A percentile compares a stretch with the other conserved stretches of the same genome.
Conservation (phyloP, 2,113 vertebrate species). For the Columba janthina region DNA sequence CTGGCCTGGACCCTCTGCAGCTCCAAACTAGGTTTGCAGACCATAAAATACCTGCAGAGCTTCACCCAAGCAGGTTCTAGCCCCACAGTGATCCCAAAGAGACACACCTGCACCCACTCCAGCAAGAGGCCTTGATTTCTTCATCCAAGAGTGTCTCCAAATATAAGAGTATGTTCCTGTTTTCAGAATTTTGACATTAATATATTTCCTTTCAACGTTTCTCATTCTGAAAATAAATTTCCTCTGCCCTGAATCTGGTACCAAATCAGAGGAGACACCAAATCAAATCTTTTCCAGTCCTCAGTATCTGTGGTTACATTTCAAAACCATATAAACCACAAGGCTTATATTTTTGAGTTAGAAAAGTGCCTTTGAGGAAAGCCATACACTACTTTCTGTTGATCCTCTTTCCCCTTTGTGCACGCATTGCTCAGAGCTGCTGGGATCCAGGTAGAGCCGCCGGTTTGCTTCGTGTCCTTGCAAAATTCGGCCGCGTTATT, state of each 20-base stretch:
- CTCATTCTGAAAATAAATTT: not conserved
- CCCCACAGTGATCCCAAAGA: not conserved
- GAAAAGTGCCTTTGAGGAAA: slow-evolving; percentile 50
- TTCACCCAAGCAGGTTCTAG: not conserved
- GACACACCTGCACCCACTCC: not conserved
- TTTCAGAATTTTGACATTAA: not conserved
- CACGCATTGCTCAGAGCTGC: not conserved
- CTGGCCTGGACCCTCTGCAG: not conserved
- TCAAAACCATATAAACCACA: slow-evolving; percentile 63
- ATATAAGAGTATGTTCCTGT: not conserved
- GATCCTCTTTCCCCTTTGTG: slow-evolving; percentile 6
- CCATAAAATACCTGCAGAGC: not conserved
- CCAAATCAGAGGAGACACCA: slow-evolving; percentile 22
- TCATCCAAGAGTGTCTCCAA: not conserved
- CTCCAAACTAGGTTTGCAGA: not conserved
- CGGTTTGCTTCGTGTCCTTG: not conserved
- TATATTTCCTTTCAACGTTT: not conserved
- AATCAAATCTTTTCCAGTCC: slow-evolving; percentile 33
- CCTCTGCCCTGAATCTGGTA: not conserved
- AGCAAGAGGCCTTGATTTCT: not conserved
- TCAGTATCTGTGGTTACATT: slow-evolving; percentile 40
- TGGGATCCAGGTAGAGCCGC: not conserved
- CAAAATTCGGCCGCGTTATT: not conserved
- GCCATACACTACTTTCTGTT: slow-evolving; percentile 26
- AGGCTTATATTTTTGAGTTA: slow-evolving; percentile 33